phyloP scores from a whole-genome alignment of 2,797 vertebrate genomes.

The Microctenopoma lineatum region DNA sequence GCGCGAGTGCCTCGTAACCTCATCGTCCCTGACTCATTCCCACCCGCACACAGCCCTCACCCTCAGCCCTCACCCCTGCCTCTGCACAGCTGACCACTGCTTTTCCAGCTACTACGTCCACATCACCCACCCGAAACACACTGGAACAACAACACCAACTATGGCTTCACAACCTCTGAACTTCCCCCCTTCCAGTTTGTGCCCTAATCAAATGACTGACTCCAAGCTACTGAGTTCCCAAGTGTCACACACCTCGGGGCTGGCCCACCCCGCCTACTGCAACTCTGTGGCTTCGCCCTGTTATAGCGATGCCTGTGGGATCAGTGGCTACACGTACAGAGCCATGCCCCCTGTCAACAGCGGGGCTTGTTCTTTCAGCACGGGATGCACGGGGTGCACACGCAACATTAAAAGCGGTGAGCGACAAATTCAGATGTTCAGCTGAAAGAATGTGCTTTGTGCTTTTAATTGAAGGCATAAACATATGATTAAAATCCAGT shows the following conservation, averaged over 20 bases:
- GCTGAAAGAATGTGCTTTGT: not conserved
- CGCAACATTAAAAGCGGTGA: slow-evolving; percentile 96
- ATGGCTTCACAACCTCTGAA: slow-evolving; percentile 84
- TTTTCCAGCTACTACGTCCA: slow-evolving; percentile 87
- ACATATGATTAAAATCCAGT: not conserved
- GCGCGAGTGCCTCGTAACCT: slow-evolving; percentile 88
- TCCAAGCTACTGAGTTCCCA: slow-evolving; percentile 84
- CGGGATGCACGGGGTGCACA: slow-evolving; percentile 87
- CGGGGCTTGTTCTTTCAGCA: slow-evolving; percentile 84
- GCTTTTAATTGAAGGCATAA: not conserved
- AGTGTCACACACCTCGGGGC: slow-evolving; percentile 82
- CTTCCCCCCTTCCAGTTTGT: slow-evolving; percentile 81
- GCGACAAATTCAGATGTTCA: slow-evolving; percentile 20
- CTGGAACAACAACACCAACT: slow-evolving; percentile 74
- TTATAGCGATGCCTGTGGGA: slow-evolving; percentile 86
- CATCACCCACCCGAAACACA: slow-evolving; percentile 82
- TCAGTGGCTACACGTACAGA: slow-evolving; percentile 87
- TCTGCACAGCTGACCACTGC: slow-evolving; percentile 83
- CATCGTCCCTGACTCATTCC: slow-evolving; percentile 85
- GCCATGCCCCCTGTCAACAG: slow-evolving; percentile 87
- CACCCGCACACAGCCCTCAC: slow-evolving; percentile 79
- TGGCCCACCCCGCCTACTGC: slow-evolving; percentile 90
- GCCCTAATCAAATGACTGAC: slow-evolving; percentile 74
- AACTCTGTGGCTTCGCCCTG: slow-evolving; percentile 87
- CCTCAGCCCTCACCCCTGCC: slow-evolving; percentile 84